These are phyloP conservation scores for Asteroscopus sphinx DNA, from an alignment of 2,888 invertebrate genomes.

Conservation along the genomic window DNA sequence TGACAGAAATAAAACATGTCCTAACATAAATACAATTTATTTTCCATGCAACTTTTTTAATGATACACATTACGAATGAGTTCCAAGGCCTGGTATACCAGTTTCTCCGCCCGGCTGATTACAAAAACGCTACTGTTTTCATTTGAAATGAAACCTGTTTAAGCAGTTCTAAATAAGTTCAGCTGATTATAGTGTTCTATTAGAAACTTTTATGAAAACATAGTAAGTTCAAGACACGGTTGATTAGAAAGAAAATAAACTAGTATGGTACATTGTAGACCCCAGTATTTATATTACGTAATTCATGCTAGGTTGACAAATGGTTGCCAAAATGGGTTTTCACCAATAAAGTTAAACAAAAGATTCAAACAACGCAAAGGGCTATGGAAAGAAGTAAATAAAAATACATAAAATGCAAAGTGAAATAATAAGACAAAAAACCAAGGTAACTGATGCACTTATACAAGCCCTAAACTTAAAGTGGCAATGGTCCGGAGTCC, in stretches of 20 bases:
- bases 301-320: no score
- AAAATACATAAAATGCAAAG: no score
- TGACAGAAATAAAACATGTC: conserved; percentile 3
- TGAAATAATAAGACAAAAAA: no score
- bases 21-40: conserved; percentile 28
- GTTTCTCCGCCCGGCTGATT: conserved; percentile 55
- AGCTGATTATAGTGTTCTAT: conserved; percentile 43
- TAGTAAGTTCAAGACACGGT: conserved; percentile 25
- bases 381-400: no score
- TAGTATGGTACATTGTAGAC: conserved; percentile 20
- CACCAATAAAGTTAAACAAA: no score
- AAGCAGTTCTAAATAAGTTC: conserved; percentile 32
- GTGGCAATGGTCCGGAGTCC: no score
- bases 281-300: no score
- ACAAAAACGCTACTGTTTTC: conserved; percentile 59
- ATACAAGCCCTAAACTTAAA: no score
- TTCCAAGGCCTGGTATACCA: conserved; percentile 36
- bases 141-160: conserved; percentile 46
- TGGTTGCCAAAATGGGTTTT: no score
- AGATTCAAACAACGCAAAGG: no score
- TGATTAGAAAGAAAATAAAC: conserved; percentile 31
- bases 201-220: conserved; percentile 38
- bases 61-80: conserved; percentile 45
- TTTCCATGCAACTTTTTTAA: conserved; percentile 35
- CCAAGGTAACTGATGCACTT: no score